Conservation (phyloP, 2,797 vertebrate genomes). For the Corythornis leucogaster region DNA sequence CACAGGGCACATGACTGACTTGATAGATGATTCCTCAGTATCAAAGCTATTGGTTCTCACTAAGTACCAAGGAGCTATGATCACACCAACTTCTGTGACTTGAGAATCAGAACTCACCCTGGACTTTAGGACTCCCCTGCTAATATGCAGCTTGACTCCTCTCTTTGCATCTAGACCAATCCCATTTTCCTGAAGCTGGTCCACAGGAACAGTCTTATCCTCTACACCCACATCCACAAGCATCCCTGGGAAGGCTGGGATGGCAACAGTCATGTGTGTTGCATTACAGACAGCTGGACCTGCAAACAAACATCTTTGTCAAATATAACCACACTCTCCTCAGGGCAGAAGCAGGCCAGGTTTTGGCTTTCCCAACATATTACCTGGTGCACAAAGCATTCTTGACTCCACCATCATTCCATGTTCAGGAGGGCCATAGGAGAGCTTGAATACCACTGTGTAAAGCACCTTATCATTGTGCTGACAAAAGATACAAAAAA, state of each 20-base stretch:
- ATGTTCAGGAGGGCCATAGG: neutral
- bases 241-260: slow-evolving; percentile 74
- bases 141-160: slow-evolving; percentile 68
- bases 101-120: slow-evolving; percentile 46
- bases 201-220: slow-evolving; percentile 15
- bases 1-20: neutral
- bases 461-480: slow-evolving; percentile 55
- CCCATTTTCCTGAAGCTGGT: slow-evolving; percentile 37
- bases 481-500: slow-evolving; percentile 7
- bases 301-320: neutral
- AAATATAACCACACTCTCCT: neutral
- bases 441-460: slow-evolving; percentile 50
- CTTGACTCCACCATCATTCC: slow-evolving; percentile 21
- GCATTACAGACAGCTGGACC: slow-evolving; percentile 72
- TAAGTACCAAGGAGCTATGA: neutral
- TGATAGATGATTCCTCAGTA: neutral
- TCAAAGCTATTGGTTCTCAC: neutral
- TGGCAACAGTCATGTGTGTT: slow-evolving; percentile 73
- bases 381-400: slow-evolving; percentile 77
- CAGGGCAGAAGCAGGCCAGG: neutral
- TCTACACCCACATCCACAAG: slow-evolving; percentile 47
- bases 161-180: slow-evolving; percentile 43
- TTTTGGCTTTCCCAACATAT: neutral
- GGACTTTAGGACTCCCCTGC: slow-evolving; percentile 48
- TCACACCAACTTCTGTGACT: neutral